Conservation (phyloP, 2,888 invertebrate genomes). For the Drosophila stalkeri region DNA sequence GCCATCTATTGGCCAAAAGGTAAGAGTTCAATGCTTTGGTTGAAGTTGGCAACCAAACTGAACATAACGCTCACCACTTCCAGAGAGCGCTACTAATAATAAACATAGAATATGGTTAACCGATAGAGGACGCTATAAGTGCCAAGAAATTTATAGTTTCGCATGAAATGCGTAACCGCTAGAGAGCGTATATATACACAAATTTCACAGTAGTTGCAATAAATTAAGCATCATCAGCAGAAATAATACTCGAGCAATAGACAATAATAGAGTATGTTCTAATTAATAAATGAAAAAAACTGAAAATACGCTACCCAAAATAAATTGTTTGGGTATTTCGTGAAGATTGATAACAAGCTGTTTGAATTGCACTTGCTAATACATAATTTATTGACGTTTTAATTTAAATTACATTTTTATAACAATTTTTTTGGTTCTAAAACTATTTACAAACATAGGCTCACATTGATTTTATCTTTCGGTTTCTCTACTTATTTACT, state of each 20-base stretch:
- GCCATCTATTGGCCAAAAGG: slow-evolving; percentile 21
- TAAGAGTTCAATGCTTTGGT: background rate
- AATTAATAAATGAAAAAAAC: background rate
- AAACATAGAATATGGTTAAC: accelerated
- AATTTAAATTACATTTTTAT: slow-evolving; percentile 75
- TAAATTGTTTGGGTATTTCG: background rate
- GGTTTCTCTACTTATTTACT: slow-evolving; percentile 53
- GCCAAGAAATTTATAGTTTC: accelerated
- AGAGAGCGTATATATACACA: background rate
- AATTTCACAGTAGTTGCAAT: too few relatives aligned
- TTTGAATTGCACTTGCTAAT: slow-evolving; percentile 70
- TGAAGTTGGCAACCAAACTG: slow-evolving; percentile 12
- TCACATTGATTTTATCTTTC: slow-evolving; percentile 58
- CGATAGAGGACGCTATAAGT: background rate
- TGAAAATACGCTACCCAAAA: too few relatives aligned
- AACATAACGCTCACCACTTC: accelerated
- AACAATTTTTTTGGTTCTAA: slow-evolving; percentile 72
- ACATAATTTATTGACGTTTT: slow-evolving; percentile 74
- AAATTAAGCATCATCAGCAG: background rate
- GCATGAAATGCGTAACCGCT: accelerated
- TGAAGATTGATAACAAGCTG: background rate
- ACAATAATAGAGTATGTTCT: background rate
- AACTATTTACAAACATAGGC: slow-evolving; percentile 77
- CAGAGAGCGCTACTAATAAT: background rate
- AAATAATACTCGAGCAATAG: too few relatives aligned